Evolutionary conservation across 2,113 vertebrate species (phyloP), one percentile per base, ranked within the genome.

Genomic region (Forbesichthys papilliferus): DNA sequence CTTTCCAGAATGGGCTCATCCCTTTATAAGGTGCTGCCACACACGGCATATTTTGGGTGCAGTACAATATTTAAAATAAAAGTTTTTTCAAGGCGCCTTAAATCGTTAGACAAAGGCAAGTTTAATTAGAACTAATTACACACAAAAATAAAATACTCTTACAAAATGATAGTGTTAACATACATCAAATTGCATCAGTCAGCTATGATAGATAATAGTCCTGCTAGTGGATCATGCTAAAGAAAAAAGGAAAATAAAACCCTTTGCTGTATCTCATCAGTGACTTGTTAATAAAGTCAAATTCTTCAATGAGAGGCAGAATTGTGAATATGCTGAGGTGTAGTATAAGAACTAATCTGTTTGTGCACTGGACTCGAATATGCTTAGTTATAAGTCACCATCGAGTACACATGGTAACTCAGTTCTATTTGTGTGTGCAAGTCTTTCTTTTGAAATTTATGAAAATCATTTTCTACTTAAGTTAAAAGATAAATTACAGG

Each of bases 61-160:
- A 42, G 4, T 42, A 42, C 36, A 42, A 47, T 3, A 69, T 49
- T 1, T 52, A 5, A 64, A 74, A 51, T 55, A 73, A 55, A 57
- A 48, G 2, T 55, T 67, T 78, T 61, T 77, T 84, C 74, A 85
- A 80, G 73, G 86, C 47, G 64, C 79, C 75, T 82, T 86, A 86
- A 75, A 82, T 86, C 88, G 86, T 89, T 89, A 91, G 91, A 92
- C 90, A 87, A 90, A 90, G 83, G 89, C 84, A 80, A 87, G 82
- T 93, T 93, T 93, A 92, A 91, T 92, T 87, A 88, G 83, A 92
- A 88, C 90, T 89, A 92, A 91, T 89, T 81, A 91, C 88, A 93
- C 91, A 92, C 87, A 91, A 91, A 93, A 91, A 92, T 92, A 92
- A 93, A 91, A 92, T 89, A 91, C 91, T 91, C 90, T 91, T 91